phyloP scores from a whole-genome alignment of 1,140 invertebrate genomes.

The Anadara kagoshimensis region DNA sequence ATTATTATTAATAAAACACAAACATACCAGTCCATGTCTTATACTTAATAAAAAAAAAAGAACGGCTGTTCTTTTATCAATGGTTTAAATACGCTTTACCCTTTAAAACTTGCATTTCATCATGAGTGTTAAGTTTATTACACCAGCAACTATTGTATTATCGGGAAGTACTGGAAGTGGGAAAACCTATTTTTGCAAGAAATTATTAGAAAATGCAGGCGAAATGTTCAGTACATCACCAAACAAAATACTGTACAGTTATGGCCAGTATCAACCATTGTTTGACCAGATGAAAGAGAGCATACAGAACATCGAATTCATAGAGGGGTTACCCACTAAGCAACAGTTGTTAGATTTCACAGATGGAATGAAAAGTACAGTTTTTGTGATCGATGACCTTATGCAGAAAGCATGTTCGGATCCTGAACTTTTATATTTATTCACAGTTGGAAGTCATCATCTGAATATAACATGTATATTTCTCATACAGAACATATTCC shows the following conservation, averaged over 20 bases:
- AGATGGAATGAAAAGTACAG: constrained; percentile 2
- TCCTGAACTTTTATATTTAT: constrained; percentile 17
- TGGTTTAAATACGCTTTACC: no score
- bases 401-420: constrained; percentile 9
- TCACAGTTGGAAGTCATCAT: constrained; percentile 23
- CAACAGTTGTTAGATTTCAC: constrained; percentile 15
- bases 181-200: constrained; percentile 12
- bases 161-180: constrained; percentile 23
- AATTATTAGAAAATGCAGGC: constrained; percentile 3
- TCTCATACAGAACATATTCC: constrained; percentile 29
- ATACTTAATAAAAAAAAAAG: no score
- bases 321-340: constrained; percentile 13
- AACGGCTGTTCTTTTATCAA: no score
- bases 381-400: constrained; percentile 29
- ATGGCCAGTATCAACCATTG: constrained; percentile 21
- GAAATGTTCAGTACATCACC: constrained; percentile 22
- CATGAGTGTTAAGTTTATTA: no score
- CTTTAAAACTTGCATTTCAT: no score
- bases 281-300: constrained; percentile 23
- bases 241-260: constrained; percentile 20
- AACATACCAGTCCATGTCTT: no score
- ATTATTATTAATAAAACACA: no score
- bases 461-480: constrained; percentile 16
- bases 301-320: no score
- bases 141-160: constrained; percentile 11